Percentiles rank a stretch among this genome's conserved stretches.
Conservation (phyloP, 2,888 invertebrate species). For the Crocallis elinguaria region DNA sequence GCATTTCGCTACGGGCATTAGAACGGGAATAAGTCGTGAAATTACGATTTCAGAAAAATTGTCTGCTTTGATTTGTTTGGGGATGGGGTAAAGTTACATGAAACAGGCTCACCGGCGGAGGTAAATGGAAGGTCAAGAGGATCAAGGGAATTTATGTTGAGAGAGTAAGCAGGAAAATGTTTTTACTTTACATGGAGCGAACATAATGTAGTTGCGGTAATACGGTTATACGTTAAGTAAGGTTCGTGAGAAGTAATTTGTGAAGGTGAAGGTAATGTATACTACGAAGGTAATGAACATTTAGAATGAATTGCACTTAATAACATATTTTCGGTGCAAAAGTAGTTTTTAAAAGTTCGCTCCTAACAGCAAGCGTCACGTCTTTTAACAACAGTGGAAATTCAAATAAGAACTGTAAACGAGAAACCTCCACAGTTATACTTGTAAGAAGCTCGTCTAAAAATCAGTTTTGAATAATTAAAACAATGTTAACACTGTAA, state of each 20-base stretch:
- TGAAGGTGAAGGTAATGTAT: not conserved
- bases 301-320: too few relatives aligned
- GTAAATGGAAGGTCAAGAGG: constrained; percentile 31
- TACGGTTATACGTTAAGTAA: constrained; percentile 13
- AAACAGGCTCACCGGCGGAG: constrained; percentile 28
- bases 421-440: too few relatives aligned
- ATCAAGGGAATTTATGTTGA: constrained; percentile 30
- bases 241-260: not conserved
- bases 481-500: not conserved
- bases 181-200: constrained; percentile 22
- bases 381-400: too few relatives aligned
- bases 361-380: too few relatives aligned
- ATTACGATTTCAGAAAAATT: constrained; percentile 35
- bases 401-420: too few relatives aligned
- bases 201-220: constrained; percentile 19
- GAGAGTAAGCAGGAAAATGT: constrained; percentile 23
- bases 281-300: too few relatives aligned
- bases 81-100: constrained; percentile 31
- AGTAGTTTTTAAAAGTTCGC: too few relatives aligned
- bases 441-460: too few relatives aligned
- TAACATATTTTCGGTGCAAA: too few relatives aligned
- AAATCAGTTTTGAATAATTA: too few relatives aligned
- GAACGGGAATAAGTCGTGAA: constrained; percentile 40
- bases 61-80: constrained; percentile 34
- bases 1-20: constrained; percentile 43